Base-by-base conservation (phyloP, 2,888 invertebrate genomes). In the Orchesellides sinensis region DNA sequence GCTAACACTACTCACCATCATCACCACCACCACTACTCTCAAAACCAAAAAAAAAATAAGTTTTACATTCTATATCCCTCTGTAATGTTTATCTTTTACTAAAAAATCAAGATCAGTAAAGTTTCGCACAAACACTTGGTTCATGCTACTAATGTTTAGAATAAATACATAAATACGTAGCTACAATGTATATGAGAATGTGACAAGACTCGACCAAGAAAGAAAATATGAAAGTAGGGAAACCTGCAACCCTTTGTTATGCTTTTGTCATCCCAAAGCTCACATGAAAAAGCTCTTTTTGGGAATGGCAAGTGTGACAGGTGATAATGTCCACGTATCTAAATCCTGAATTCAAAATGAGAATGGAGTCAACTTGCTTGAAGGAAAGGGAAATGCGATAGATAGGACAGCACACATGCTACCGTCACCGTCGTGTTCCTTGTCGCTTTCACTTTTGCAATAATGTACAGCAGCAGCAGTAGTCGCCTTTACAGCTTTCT, bases 311-410 rank as follows among this genome's bases (percentile, higher is more conserved):
- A 59, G 54, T 68, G 68, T 77, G 77, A 68, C 77, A 77, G 77
- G 68, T 77, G 77, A 77, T 77, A 77, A 68, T 77, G 77, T 77
- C 77, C 77, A 69, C 68, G 47, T 35, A 68, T 59, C 47, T 68
- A 47, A 59, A 77, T 77, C 56, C 61, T 59, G 68, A 68, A 77
- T 68, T 25, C 29, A 47, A 69, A 68, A 68, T 69, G 59, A 77
- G 59, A 63, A n/a, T 4, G 5, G 5, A 56, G 56, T 56, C 23
- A 59, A 29, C 23, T 59, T 32, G 59, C 14, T 8, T 14, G 27
- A 49, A 19, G 27, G 27, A 35, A 21, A 63, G 63, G 19, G 40
- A 68, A 32, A 17, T 23, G 47, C 17, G 8, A 25, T 25, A 17
- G 21, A 27, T 23, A 27, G 40, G 40, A 40, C 40, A 14, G n/a